A percentile compares a stretch with the other conserved stretches of the same genome.
These are phyloP conservation scores for Megalops atlanticus DNA, from an alignment of 2,113 vertebrate species.

Conservation along the genomic window DNA sequence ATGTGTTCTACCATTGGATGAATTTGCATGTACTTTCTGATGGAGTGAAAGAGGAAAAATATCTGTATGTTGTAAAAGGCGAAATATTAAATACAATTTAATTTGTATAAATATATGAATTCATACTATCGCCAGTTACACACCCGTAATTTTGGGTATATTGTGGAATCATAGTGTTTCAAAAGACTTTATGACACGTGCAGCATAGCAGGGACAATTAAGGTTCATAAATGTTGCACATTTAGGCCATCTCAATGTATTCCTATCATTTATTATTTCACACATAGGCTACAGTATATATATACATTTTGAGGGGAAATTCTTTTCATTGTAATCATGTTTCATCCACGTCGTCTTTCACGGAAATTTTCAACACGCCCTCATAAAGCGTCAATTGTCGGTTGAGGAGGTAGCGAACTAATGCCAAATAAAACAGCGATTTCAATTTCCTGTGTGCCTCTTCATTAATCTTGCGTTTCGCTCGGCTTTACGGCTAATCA, in stretches of 20 bases:
- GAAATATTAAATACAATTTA: too few species aligned
- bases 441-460: not conserved
- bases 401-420: not conserved
- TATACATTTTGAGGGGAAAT: not conserved
- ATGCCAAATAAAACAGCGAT: not conserved
- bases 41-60: too few species aligned
- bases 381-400: not conserved
- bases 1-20: too few species aligned
- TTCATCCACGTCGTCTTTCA: not conserved
- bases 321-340: not conserved
- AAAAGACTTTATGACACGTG: too few species aligned
- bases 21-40: too few species aligned
- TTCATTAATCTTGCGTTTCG: not conserved
- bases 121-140: too few species aligned
- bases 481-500: not conserved
- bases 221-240: not conserved
- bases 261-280: too few species aligned
- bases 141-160: too few species aligned
- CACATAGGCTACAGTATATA: not conserved
- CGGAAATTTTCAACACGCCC: not conserved
- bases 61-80: too few species aligned
- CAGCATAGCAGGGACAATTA: not conserved
- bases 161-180: too few species aligned
- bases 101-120: too few species aligned
- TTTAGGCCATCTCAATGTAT: too few species aligned